A percentile compares a stretch with the other conserved stretches of the same genome.
Evolutionary conservation across 2,797 vertebrate species (phyloP).

Genomic region (Enteromius viviparus): DNA sequence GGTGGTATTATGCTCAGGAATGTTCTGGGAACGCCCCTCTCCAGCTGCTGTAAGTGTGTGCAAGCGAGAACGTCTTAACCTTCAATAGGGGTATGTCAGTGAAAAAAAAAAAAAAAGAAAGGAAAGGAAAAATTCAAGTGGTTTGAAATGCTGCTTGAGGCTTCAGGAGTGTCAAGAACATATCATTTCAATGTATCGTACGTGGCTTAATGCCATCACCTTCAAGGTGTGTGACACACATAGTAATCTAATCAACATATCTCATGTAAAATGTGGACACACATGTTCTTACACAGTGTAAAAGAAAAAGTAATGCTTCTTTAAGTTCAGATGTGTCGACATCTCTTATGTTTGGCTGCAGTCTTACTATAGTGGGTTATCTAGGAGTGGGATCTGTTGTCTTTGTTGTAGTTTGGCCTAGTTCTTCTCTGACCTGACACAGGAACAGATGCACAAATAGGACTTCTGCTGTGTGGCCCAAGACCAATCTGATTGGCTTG

Average conservation of each 20-base stretch:
- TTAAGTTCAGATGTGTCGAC: constrained; percentile 1
- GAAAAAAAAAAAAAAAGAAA: background rate
- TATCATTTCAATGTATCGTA: background rate
- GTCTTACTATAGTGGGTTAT: constrained; percentile 49
- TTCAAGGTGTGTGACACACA: background rate
- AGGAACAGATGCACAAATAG: constrained; percentile 27
- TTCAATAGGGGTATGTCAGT: constrained; percentile 28
- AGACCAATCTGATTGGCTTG: constrained; percentile 32
- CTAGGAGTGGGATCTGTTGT: constrained; percentile 41
- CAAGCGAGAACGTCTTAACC: background rate
- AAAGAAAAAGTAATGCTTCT: constrained; percentile 5
- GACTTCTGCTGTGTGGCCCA: constrained; percentile 22
- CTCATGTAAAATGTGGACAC: background rate
- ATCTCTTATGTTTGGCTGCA: background rate
- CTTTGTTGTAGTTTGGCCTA: constrained; percentile 40
- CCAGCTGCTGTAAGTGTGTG: constrained; percentile 27
- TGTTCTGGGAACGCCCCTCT: constrained; percentile 47
- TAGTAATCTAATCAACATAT: constrained; percentile 22
- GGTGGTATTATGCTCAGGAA: constrained; percentile 52
- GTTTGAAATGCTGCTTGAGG: background rate
- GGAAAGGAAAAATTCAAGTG: background rate
- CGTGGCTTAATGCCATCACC: background rate
- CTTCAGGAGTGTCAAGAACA: constrained; percentile 4
- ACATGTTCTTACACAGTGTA: background rate
- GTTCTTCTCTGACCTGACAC: constrained; percentile 28